Conservation (phyloP, 2,797 vertebrate species). For the Anguilla anguilla region DNA sequence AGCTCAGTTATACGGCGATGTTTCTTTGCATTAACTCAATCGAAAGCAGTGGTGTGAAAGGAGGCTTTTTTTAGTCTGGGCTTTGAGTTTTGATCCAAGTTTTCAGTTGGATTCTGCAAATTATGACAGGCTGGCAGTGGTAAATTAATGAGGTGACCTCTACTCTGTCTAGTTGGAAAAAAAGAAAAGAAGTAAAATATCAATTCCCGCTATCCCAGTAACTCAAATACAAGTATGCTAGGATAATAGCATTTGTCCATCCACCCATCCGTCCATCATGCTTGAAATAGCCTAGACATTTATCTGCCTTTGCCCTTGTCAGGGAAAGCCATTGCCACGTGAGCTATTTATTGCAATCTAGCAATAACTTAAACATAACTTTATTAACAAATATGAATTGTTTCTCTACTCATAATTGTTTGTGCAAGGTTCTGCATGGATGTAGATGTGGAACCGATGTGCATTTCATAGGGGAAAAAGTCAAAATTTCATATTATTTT, state of each 20-base stretch:
- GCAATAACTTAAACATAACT: neutral
- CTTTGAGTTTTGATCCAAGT: neutral
- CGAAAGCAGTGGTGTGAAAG: neutral
- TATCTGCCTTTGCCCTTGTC: neutral
- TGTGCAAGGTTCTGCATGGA: neutral
- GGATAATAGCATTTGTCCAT: neutral
- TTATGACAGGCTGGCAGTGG: neutral
- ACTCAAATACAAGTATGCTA: neutral
- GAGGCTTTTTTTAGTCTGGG: neutral
- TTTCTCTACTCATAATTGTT: neutral
- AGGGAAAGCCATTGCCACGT: neutral
- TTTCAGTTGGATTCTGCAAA: neutral
- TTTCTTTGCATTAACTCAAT: neutral
- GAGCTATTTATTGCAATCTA: neutral
- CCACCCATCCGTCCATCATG: neutral
- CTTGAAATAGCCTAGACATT: neutral
- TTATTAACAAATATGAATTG: neutral
- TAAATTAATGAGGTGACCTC: neutral
- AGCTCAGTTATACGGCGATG: neutral
- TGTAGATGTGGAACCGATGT: neutral
- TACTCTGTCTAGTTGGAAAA: neutral
- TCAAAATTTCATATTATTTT: neutral
- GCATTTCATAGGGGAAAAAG: neutral
- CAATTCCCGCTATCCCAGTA: neutral
- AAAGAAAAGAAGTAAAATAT: neutral